Evolutionary conservation across 2,888 invertebrate species (phyloP).

Genomic region (Gibbula magus): DNA sequence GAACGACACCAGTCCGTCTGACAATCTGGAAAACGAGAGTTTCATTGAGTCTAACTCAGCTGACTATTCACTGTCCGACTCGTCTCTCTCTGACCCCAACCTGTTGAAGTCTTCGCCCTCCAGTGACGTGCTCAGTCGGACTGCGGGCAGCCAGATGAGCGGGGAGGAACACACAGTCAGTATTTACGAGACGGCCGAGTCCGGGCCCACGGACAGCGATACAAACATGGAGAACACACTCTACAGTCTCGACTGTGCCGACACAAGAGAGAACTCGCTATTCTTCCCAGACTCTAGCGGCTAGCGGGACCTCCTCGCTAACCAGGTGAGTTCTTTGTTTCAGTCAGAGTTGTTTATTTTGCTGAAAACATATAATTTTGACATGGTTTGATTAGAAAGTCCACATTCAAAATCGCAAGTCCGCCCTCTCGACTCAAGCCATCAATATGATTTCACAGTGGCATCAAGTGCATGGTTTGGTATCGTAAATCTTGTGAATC

Average conservation of each 20-base stretch:
- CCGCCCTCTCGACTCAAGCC: no score
- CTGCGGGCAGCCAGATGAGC: slow-evolving; percentile 15
- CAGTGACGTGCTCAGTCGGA: slow-evolving; percentile 30
- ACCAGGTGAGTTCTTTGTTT: neutral
- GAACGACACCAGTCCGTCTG: slow-evolving; percentile 66
- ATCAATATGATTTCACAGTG: no score
- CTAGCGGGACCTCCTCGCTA: slow-evolving; percentile 8
- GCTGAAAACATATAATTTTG: no score
- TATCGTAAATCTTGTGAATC: no score
- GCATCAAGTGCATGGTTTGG: no score
- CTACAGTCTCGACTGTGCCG: neutral
- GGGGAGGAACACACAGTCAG: slow-evolving; percentile 36
- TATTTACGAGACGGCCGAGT: slow-evolving; percentile 37
- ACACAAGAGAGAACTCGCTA: slow-evolving; percentile 17
- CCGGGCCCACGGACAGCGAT: slow-evolving; percentile 31
- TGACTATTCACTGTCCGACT: slow-evolving; percentile 55
- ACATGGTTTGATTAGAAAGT: no score
- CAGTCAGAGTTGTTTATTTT: no score
- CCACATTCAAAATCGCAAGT: no score
- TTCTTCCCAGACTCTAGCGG: slow-evolving; percentile 37
- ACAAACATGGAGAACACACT: slow-evolving; percentile 25
- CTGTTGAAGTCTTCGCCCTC: slow-evolving; percentile 45
- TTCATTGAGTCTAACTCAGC: slow-evolving; percentile 55
- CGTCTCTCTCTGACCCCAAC: slow-evolving; percentile 47
- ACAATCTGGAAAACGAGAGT: slow-evolving; percentile 60